These are phyloP conservation scores for Shinisaurus crocodilurus DNA, from an alignment of 2,113 vertebrate species.

Conservation along the genomic window DNA sequence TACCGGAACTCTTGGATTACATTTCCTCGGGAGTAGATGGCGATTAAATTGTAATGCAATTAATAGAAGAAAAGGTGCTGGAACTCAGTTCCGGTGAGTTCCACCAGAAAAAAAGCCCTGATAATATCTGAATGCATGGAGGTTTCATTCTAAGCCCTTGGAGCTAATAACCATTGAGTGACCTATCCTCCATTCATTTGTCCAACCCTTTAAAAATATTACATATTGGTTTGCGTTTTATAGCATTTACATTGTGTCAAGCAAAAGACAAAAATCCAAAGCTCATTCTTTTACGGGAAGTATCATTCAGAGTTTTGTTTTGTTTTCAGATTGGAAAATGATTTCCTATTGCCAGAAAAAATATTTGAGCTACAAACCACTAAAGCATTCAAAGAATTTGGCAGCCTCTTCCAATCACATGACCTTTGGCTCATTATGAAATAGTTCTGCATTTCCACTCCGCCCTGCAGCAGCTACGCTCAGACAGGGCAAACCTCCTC, in stretches of 20 bases:
- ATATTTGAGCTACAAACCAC: constrained; percentile 53
- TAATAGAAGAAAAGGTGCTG: too few relatives aligned
- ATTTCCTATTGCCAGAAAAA: constrained; percentile 49
- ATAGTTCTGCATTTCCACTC: constrained; percentile 43
- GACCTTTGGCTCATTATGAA: constrained; percentile 59
- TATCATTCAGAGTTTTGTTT: not conserved
- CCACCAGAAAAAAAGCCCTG: too few relatives aligned
- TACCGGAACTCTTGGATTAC: too few relatives aligned
- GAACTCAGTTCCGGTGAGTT: too few relatives aligned
- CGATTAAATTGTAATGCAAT: too few relatives aligned
- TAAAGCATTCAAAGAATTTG: constrained; percentile 50
- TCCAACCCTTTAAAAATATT: not conserved
- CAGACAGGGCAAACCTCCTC: not conserved
- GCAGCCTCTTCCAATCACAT: constrained; percentile 4
- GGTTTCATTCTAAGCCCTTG: not conserved
- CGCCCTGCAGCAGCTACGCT: constrained; percentile 30
- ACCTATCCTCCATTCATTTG: not conserved
- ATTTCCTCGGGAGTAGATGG: too few relatives aligned
- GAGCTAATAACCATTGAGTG: not conserved
- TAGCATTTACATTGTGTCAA: constrained; percentile 8
- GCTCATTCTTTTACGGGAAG: constrained; percentile 20
- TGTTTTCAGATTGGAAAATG: constrained; percentile 18
- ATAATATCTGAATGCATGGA: too few relatives aligned
- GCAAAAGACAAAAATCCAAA: constrained; percentile 14
- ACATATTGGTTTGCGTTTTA: not conserved